These are phyloP conservation scores for Plecotus auritus DNA, from an alignment of 2,113 vertebrate species.

Conservation along the genomic window DNA sequence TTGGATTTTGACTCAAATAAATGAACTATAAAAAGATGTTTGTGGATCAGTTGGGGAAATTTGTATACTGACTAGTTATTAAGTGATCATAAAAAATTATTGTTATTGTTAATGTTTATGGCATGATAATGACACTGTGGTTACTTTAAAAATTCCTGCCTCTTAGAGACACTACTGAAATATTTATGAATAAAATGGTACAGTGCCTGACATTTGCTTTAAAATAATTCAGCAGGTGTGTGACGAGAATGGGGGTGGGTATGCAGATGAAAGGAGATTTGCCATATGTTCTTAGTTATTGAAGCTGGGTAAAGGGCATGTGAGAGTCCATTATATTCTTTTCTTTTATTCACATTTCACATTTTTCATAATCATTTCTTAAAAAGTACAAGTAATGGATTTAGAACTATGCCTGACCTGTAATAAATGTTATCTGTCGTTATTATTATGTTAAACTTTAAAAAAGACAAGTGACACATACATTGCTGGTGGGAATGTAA, in stretches of 20 bases:
- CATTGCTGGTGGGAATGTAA: neutral
- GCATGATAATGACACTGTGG: neutral
- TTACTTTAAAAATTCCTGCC: neutral
- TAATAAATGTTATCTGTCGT: neutral
- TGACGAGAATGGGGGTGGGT: neutral
- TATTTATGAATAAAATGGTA: constrained; percentile 9
- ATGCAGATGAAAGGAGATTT: neutral
- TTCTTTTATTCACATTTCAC: neutral
- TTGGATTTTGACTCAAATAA: constrained; percentile 4
- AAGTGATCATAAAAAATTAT: neutral
- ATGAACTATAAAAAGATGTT: neutral
- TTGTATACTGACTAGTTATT: neutral
- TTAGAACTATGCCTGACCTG: neutral
- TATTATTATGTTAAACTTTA: constrained; percentile 3
- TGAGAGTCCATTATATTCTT: neutral
- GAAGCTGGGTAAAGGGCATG: neutral
- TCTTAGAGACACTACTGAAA: neutral
- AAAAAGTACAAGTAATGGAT: constrained; percentile 8
- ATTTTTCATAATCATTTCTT: constrained; percentile 32
- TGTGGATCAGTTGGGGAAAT: neutral
- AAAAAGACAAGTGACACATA: neutral
- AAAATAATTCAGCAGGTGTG: neutral
- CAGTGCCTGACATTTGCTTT: constrained; percentile 6
- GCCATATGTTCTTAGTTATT: neutral
- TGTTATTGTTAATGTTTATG: constrained; percentile 17